Conservation (phyloP, 2,888 invertebrate genomes). For the Eilema depressum region DNA sequence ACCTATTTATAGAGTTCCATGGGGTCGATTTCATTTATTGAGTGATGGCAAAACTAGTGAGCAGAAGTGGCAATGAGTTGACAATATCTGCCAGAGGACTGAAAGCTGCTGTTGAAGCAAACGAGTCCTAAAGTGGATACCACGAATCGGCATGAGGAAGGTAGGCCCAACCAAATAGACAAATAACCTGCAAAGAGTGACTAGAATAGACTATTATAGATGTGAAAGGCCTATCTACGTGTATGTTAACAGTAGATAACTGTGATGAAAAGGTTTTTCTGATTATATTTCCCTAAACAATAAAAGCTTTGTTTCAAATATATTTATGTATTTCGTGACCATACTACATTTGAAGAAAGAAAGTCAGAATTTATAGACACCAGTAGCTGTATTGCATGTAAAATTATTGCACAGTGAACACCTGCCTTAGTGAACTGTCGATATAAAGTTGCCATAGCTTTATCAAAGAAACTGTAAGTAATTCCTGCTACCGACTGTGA, state of each 20-base stretch:
- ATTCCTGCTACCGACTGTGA: conserved; percentile 41
- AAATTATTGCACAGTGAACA: conserved; percentile 1
- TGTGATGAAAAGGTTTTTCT: background rate
- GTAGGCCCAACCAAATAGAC: background rate
- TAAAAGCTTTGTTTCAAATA: background rate
- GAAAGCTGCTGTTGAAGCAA: too few species aligned
- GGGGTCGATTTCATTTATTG: too few species aligned
- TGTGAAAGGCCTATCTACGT: too few species aligned
- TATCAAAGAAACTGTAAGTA: conserved; percentile 41
- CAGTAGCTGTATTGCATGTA: background rate
- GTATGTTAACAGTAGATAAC: too few species aligned
- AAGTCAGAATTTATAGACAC: background rate
- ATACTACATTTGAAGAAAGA: background rate
- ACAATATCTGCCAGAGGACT: too few species aligned
- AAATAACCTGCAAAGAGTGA: background rate
- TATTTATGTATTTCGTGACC: background rate
- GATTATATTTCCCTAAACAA: background rate
- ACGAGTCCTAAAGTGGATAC: too few species aligned
- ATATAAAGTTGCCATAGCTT: conserved; percentile 31
- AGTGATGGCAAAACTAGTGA: too few species aligned
- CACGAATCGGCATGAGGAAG: too few species aligned
- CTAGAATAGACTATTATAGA: too few species aligned
- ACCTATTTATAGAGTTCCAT: too few species aligned
- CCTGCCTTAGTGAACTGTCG: conserved; percentile 16
- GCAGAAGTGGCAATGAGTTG: too few species aligned